phyloP scores from a whole-genome alignment of 1,140 invertebrate species.

The Temnothorax curvispinosus region DNA sequence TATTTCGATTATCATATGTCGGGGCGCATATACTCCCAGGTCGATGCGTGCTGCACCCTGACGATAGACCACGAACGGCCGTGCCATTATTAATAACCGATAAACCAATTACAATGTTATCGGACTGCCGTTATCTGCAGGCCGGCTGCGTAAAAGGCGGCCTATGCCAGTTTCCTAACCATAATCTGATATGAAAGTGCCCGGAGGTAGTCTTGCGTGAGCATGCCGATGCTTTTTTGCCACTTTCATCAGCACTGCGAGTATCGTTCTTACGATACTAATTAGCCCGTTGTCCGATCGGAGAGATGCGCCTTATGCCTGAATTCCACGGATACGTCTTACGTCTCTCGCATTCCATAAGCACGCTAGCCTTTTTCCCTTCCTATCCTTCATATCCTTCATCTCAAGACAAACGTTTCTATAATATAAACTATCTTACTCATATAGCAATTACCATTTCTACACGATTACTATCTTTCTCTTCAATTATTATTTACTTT shows the following conservation, averaged over 20 bases:
- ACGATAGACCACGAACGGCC: slow-evolving; percentile 53
- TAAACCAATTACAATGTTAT: slow-evolving; percentile 76
- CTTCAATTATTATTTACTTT: not conserved
- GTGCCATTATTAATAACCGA: slow-evolving; percentile 76
- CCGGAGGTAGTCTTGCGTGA: slow-evolving; percentile 60
- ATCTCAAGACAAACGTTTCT: not conserved
- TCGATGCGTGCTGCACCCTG: slow-evolving; percentile 8
- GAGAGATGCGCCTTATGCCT: slow-evolving; percentile 39
- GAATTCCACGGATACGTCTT: slow-evolving; percentile 29
- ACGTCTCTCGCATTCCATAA: slow-evolving; percentile 13
- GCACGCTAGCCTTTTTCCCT: not conserved
- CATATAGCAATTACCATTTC: not conserved
- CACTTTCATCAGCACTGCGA: slow-evolving; percentile 52
- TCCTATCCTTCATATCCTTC: not conserved
- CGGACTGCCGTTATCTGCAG: slow-evolving; percentile 57
- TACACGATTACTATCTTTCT: not conserved
- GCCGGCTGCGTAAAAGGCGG: slow-evolving; percentile 50
- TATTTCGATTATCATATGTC: slow-evolving; percentile 43
- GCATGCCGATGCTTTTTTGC: slow-evolving; percentile 62
- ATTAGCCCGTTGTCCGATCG: slow-evolving; percentile 61
- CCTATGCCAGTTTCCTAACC: slow-evolving; percentile 61
- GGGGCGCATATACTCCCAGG: not conserved
- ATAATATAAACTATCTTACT: not conserved
- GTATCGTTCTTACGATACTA: slow-evolving; percentile 60
- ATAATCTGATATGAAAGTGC: slow-evolving; percentile 69